Evolutionary conservation across 2,888 invertebrate genomes (phyloP), one percentile per base, ranked within the genome.

Genomic region (Meiosimyza platycephala): DNA sequence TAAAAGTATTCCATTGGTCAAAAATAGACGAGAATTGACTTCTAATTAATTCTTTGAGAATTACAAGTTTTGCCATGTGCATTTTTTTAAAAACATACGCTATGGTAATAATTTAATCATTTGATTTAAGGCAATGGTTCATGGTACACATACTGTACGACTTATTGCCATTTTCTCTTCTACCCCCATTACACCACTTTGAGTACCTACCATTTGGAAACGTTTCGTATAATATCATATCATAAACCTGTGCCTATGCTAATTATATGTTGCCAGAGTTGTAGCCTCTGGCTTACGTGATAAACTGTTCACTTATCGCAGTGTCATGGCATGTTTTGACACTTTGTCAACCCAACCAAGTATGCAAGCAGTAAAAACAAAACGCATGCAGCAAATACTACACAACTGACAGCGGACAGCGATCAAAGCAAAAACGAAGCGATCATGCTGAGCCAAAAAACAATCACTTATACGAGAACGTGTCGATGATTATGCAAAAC

Each of bases 401-500:
- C 7, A 66, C n/a, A 67, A 48, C 47, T 47, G 57, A 67, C 67
- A 57, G 57, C 67, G 57, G 16, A 18, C 60, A 52, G 5, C 63
- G 70, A 52, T 54, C 70, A 59, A 54, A 18, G n/a, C 18, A 50
- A 48, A 50, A 48, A 64, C 33, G 55, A 51, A n/a, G 18, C 62
- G 60, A 15, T 60, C 48, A 69, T 22, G 51, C 54, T 22, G 16
- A 13, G 18, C 54, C 5, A 28, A 47, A 40, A 40, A 40, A 40
- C 40, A 7, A 40, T 40, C 40, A 62, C 33, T 28, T 52, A 54
- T 7, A 33, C 13, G 16, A 28, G 52, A 52, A 75, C 78, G 75
- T 74, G 75, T 74, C 76, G 77, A 79, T 83, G 81, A 74, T 77
- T 82, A 83, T 83, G 82, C 82, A 83, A 78, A 77, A 67, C 60